Conservation (phyloP, 2,797 vertebrate genomes). For the Hydrocynus forskahlii region DNA sequence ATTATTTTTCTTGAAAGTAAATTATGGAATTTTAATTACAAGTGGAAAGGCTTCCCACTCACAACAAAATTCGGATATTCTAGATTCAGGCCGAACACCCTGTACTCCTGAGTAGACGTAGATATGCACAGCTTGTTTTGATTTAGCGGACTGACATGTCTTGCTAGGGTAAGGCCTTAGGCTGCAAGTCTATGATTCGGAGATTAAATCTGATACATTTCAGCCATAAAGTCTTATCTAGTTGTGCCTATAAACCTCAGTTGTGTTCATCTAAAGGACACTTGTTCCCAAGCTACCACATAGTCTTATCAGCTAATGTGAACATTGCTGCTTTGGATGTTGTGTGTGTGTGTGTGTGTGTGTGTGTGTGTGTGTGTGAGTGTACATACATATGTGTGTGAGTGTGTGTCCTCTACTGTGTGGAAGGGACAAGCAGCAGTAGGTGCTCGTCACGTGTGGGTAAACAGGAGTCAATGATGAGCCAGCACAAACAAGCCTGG, state of each 20-base stretch:
- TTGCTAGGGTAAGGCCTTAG: conserved; percentile 16
- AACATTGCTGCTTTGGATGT: conserved; percentile 9
- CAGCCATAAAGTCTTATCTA: conserved; percentile 35
- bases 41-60: too few relatives aligned
- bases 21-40: too few relatives aligned
- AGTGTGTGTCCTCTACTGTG: conserved; percentile 12
- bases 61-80: too few relatives aligned
- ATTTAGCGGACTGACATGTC: conserved; percentile 21
- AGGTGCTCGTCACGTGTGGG: conserved; percentile 17
- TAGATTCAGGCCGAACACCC: not conserved
- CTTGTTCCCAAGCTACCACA: not conserved
- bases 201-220: conserved; percentile 38
- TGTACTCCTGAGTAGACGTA: not conserved
- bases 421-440: not conserved
- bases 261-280: conserved; percentile 36
- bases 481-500: conserved; percentile 40
- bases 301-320: conserved; percentile 25
- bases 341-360: conserved; percentile 5
- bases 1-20: too few relatives aligned
- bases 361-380: not conserved
- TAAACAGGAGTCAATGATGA: conserved; percentile 40
- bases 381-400: not conserved
- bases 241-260: conserved; percentile 37
- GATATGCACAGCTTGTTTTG: conserved; percentile 24
- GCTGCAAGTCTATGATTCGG: conserved; percentile 1